Conservation (phyloP, 2,888 invertebrate species). For the Zhuqinia jingwanae region DNA sequence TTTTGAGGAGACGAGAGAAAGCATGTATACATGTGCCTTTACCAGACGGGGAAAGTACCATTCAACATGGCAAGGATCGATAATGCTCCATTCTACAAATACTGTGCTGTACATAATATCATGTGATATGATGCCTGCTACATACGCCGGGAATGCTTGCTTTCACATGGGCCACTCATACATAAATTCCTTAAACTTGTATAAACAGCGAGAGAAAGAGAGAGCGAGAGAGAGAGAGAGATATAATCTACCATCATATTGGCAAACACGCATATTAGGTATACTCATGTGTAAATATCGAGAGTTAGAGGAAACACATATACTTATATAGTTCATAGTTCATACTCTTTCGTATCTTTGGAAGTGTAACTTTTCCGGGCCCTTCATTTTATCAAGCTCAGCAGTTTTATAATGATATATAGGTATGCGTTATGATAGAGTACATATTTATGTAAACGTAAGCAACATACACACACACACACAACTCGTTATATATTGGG, state of each 20-base stretch:
- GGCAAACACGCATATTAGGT: neutral
- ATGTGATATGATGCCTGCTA: constrained; percentile 32
- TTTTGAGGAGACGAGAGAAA: constrained; percentile 24
- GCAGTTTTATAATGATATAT: constrained; percentile 29
- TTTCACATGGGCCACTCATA: constrained; percentile 21
- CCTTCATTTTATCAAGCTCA: constrained; percentile 46
- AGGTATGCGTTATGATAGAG: neutral
- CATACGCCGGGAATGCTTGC: constrained; percentile 35
- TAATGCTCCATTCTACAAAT: constrained; percentile 41
- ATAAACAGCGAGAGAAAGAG: too few relatives aligned
- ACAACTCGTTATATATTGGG: neutral
- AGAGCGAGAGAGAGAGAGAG: too few relatives aligned
- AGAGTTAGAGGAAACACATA: too few relatives aligned
- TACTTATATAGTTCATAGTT: neutral
- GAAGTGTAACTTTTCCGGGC: constrained; percentile 60
- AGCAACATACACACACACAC: neutral
- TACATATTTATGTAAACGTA: constrained; percentile 32
- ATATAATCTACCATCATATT: too few relatives aligned
- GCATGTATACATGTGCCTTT: constrained; percentile 38
- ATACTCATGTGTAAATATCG: neutral
- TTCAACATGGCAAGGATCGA: constrained; percentile 51
- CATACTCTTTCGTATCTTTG: neutral
- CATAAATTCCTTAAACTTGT: neutral
- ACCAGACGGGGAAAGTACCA: neutral
- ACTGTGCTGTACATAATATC: constrained; percentile 33